phyloP scores from a whole-genome alignment of 2,797 vertebrate species.

The Arrhamphus sclerolepis region DNA sequence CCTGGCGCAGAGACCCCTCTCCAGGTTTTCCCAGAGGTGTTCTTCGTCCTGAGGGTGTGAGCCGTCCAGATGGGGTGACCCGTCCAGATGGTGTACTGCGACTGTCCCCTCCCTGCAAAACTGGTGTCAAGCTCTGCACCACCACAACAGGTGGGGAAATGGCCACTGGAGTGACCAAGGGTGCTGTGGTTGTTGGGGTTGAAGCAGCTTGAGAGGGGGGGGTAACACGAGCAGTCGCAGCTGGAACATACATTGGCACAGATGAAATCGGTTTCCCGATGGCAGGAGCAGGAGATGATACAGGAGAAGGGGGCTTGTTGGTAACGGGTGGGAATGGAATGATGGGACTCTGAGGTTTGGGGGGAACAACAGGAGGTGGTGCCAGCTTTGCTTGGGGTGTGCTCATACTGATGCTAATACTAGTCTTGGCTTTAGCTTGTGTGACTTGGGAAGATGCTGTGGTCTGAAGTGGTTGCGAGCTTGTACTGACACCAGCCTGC shows the following conservation, averaged over 20 bases:
- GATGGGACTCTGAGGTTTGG: constrained; percentile 80
- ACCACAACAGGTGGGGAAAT: constrained; percentile 75
- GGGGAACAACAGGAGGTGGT: constrained; percentile 73
- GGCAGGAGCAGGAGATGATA: constrained; percentile 50
- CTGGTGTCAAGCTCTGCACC: constrained; percentile 82
- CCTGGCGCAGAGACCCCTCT: constrained; percentile 87
- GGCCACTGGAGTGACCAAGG: constrained; percentile 35
- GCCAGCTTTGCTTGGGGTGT: constrained; percentile 70
- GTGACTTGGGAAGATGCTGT: constrained; percentile 57
- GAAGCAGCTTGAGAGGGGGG: constrained; percentile 52
- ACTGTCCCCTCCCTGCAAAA: constrained; percentile 70
- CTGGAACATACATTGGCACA: constrained; percentile 79
- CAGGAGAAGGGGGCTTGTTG: constrained; percentile 66
- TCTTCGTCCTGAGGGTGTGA: constrained; percentile 78
- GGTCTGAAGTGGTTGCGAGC: constrained; percentile 55
- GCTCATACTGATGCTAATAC: constrained; percentile 78
- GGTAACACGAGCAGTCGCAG: constrained; percentile 52
- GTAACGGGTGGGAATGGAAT: constrained; percentile 43
- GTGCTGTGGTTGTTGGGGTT: constrained; percentile 34
- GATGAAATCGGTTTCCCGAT: constrained; percentile 85
- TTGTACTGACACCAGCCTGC: constrained; percentile 19
- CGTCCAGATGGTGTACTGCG: constrained; percentile 69
- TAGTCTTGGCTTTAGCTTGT: constrained; percentile 75
- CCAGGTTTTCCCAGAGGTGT: constrained; percentile 75
- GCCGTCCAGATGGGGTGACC: constrained; percentile 74